Evolutionary conservation across 2,113 vertebrate genomes (phyloP), one percentile per base, ranked within the genome.

Genomic region (Phasianus colchicus): DNA sequence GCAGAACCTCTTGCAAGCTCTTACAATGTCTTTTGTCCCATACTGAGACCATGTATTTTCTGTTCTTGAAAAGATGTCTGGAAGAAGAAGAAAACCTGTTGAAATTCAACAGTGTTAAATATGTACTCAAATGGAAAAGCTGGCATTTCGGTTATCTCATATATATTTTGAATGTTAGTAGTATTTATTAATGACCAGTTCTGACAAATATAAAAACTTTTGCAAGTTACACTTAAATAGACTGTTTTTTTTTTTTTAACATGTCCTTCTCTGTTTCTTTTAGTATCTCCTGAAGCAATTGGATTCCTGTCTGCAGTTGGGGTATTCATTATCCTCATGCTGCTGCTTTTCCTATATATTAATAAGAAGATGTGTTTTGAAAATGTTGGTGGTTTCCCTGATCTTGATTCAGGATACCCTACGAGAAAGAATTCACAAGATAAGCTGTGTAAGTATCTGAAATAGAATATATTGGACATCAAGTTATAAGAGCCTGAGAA

Each of bases 261-360:
- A 3, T 92, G 47, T 92, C 96, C 95, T 81, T 95, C 97, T 97
- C 74, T 89, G 20, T 96, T 96, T 84, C 79, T 98, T 98, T 96
- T 92, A 99, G 99, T 99, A 76, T 99, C 99, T 98, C 99, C 99
- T 87, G 99, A 99, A 97, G 99, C 99, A 91, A 98, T 99, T 96
- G 99, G 99, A 88, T 99, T 99, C 97, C 97, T 99, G 90, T 99
- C 99, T 48, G 99, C 99, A 73, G 98, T 99, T 1, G 99, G 98
- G 7, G 98, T 99, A 90, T 99, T 99, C 97, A 98, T 99, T 96
- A 94, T 99, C 97, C 98, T 99, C 87, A 98, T 99, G 98, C 97
- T 99, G 84, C 96, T 99, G 50, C 98, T 99, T 93, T 99, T 99
- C 97, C 98, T 99, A 92, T 99, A 99, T 97, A 98, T 99, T 97